Conservation (phyloP, 1,140 invertebrate species). For the Drosophila parabipectinata region DNA sequence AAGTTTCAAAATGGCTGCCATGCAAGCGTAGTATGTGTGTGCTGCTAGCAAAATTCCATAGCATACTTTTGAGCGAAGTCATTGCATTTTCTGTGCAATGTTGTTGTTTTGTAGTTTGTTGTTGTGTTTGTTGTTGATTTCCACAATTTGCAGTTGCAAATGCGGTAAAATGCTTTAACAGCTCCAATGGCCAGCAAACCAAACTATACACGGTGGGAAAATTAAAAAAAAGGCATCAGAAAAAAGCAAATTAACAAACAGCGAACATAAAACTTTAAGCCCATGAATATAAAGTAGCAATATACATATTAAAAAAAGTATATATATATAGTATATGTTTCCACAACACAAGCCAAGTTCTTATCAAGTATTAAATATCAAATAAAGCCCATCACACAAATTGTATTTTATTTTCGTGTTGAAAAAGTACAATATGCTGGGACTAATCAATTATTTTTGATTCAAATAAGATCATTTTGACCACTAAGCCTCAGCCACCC, state of each 20-base stretch:
- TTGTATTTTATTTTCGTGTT: neutral
- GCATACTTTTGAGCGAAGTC: slow-evolving; percentile 56
- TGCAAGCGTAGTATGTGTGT: slow-evolving; percentile 9
- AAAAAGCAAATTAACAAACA: neutral
- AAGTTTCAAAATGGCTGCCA: slow-evolving; percentile 75
- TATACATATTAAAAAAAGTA: no score
- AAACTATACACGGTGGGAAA: slow-evolving; percentile 2
- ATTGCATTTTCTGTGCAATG: slow-evolving; percentile 30
- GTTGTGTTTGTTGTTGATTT: slow-evolving; percentile 4
- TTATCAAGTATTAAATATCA: slow-evolving; percentile 19
- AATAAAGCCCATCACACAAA: neutral
- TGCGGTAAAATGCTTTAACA: slow-evolving; percentile 8
- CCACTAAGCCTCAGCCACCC: no score
- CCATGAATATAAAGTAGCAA: no score
- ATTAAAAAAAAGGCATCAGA: slow-evolving; percentile 3
- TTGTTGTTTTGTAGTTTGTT: neutral
- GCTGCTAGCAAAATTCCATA: slow-evolving; percentile 37
- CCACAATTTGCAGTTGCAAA: slow-evolving; percentile 21
- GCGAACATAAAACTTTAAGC: neutral
- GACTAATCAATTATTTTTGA: neutral
- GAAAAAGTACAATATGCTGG: neutral
- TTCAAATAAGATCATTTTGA: neutral
- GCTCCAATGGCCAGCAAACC: slow-evolving; percentile 5
- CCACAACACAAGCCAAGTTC: no score
- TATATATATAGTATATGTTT: no score